Base-by-base conservation (phyloP, 1,140 invertebrate genomes). In the Drosophila jambulina region DNA sequence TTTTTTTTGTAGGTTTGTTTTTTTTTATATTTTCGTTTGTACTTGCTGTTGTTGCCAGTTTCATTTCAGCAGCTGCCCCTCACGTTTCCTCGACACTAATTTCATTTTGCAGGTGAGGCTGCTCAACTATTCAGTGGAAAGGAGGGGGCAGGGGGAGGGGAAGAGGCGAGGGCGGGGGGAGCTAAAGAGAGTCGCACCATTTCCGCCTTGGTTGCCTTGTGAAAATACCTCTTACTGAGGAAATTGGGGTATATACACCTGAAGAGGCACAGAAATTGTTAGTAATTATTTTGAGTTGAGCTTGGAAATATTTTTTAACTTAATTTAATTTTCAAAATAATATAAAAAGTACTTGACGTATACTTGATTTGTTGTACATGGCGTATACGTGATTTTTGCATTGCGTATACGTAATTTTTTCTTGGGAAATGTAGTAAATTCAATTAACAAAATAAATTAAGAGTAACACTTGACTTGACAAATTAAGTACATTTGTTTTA, bases 81-180 rank as follows among this genome's bases (percentile, higher is more conserved):
- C 45, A 58, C 68, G 58, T 36, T 60, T 77, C 74, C 45, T 63
- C 78, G 68, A 61, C 84, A 88, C 80, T 87, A 87, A 88, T 88
- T 87, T 88, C 64, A 84, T 87, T 87, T 88, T 43, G 38, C 64
- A 78, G 63, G 43, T 56, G 67, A 72, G 53, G 29, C 32, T 59
- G 43, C 45, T 65, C 61, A 65, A 69, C 61, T 65, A 70, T 48
- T 70, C 40, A 21, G 54, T 19, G 23, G 12, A 8, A n/a, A n/a
- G 34, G n/a, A 0, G 40, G 13, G 45, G 17, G 38, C 10, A 5
- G 6, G 5, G n/a, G 7, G 8, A 42, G n/a, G 1, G 40, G 9
- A 0, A 15, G 21, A 46, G n/a, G 5, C 19, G 5, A 32, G 12
- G 49, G 13, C 5, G 15, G 32, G 17, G 51, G 38, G 21, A 23